Evolutionary conservation across 2,888 invertebrate genomes (phyloP).

Genomic region (Melinopterus prodromus): DNA sequence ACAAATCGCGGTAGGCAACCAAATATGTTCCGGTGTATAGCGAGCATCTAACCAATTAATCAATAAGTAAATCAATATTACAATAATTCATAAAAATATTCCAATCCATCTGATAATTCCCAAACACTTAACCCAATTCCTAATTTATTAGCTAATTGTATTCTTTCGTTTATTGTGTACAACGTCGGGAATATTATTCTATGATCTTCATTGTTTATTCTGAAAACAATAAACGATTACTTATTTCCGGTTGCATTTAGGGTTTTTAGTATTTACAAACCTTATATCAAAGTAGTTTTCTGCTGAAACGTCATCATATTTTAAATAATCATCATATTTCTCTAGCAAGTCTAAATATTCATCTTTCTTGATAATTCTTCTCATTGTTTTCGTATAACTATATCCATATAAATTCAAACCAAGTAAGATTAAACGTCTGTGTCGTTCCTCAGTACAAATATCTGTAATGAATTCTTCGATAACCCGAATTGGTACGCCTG

Average conservation of each 20-base stretch:
- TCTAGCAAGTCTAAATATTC: slow-evolving; percentile 24
- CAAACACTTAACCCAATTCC: slow-evolving; percentile 24
- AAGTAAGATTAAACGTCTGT: slow-evolving; percentile 16
- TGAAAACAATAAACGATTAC: slow-evolving; percentile 14
- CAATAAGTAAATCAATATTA: background rate
- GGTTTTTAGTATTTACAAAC: background rate
- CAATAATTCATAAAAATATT: slow-evolving; percentile 33
- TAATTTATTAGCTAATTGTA: slow-evolving; percentile 29
- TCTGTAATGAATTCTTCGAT: slow-evolving; percentile 29
- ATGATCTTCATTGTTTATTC: background rate
- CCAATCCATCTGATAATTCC: slow-evolving; percentile 28
- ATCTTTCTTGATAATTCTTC: background rate
- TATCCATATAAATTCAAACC: slow-evolving; percentile 30
- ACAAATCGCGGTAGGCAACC: background rate
- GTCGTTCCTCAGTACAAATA: slow-evolving; percentile 21
- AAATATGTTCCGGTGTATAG: background rate
- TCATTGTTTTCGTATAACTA: background rate
- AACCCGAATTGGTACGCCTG: background rate
- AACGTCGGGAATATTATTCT: slow-evolving; percentile 27
- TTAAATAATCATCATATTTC: slow-evolving; percentile 18
- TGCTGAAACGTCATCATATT: slow-evolving; percentile 25
- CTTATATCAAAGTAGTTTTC: slow-evolving; percentile 29
- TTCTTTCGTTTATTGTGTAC: slow-evolving; percentile 21
- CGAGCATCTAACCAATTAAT: background rate
- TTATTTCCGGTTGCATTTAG: background rate